Percentiles rank a stretch among this genome's conserved stretches.
Conservation (phyloP, 1,140 invertebrate species). For the Megalonaias nervosa region DNA sequence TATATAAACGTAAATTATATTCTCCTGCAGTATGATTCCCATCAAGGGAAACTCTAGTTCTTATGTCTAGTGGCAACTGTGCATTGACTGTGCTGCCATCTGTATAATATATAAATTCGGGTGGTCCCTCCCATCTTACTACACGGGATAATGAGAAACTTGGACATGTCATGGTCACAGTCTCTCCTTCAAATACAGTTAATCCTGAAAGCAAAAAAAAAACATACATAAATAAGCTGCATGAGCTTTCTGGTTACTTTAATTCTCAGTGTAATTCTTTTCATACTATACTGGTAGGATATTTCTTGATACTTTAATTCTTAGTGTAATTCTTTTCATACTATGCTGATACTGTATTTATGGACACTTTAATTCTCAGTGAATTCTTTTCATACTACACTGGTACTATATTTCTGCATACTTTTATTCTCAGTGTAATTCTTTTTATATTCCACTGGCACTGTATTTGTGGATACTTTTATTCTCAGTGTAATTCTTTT, state of each 20-base stretch:
- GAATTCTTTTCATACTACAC: no score
- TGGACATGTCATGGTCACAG: conserved; percentile 32
- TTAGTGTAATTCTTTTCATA: no score
- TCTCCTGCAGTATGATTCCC: conserved; percentile 30
- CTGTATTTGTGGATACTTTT: no score
- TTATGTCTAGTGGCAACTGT: conserved; percentile 23
- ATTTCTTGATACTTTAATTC: no score
- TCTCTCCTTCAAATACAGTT: conserved; percentile 29
- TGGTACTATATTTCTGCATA: no score
- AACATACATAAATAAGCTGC: neutral
- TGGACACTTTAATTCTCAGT: no score
- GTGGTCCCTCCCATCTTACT: conserved; percentile 29
- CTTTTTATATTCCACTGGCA: neutral
- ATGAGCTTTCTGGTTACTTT: neutral
- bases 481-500: no score
- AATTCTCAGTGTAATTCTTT: neutral
- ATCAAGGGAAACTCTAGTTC: conserved; percentile 22
- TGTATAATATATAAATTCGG: conserved; percentile 11
- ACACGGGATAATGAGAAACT: conserved; percentile 7
- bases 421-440: conserved; percentile 2
- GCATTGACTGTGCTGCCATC: conserved; percentile 15
- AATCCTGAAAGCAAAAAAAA: conserved; percentile 20
- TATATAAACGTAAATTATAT: conserved; percentile 26
- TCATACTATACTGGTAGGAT: neutral
- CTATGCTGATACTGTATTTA: no score